Conservation (phyloP, 1,140 invertebrate genomes). For the Choristoneura fumiferana region DNA sequence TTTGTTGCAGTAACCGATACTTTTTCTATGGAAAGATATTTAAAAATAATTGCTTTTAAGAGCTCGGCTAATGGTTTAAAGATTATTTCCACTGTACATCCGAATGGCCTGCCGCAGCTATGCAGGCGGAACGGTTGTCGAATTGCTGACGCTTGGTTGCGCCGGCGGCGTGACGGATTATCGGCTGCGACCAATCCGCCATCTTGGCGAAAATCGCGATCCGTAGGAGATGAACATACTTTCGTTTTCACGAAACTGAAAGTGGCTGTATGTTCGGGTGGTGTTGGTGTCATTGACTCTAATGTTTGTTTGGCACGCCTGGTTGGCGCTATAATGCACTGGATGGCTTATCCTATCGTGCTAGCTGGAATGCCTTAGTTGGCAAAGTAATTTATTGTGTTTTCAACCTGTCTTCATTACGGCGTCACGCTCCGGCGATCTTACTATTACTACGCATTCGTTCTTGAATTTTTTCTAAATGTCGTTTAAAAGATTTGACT, state of each 20-base stretch:
- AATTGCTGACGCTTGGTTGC: slow-evolving; percentile 44
- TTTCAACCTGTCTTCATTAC: slow-evolving; percentile 40
- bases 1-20: too few relatives aligned
- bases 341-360: slow-evolving; percentile 51
- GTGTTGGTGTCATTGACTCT: slow-evolving; percentile 59
- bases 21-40: slow-evolving; percentile 1
- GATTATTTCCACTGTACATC: too few relatives aligned
- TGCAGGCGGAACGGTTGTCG: slow-evolving; percentile 44
- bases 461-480: slow-evolving; percentile 42
- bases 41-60: slow-evolving; percentile 25
- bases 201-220: slow-evolving; percentile 55
- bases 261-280: slow-evolving; percentile 67
- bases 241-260: slow-evolving; percentile 72
- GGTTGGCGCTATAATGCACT: slow-evolving; percentile 44
- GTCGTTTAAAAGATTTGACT: neutral
- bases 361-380: slow-evolving; percentile 53
- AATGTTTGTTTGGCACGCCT: slow-evolving; percentile 70
- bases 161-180: slow-evolving; percentile 51
- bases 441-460: slow-evolving; percentile 27
- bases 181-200: slow-evolving; percentile 49
- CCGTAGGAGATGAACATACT: slow-evolving; percentile 56
- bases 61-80: slow-evolving; percentile 2
- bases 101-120: neutral
- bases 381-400: slow-evolving; percentile 54
- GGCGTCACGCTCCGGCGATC: slow-evolving; percentile 37